These are phyloP conservation scores for Zaprionus ornatus DNA, from an alignment of 1,140 invertebrate species.

Conservation along the genomic window DNA sequence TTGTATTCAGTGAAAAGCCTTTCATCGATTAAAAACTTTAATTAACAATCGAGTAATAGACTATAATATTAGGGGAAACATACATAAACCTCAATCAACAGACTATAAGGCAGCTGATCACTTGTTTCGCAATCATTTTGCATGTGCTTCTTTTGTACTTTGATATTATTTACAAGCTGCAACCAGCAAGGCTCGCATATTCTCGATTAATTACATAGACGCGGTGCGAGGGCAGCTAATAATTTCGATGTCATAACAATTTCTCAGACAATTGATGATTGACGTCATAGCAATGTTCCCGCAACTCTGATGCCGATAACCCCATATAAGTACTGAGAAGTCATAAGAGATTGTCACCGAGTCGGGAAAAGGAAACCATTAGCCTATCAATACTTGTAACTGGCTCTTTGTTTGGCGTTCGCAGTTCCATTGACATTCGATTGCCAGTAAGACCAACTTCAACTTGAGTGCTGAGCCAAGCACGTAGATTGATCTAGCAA, in stretches of 20 bases:
- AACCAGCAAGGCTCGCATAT: constrained; percentile 6
- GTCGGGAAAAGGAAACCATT: constrained; percentile 7
- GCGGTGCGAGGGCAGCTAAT: neutral
- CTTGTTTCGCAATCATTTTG: neutral
- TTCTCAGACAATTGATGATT: constrained; percentile 50
- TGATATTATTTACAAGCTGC: constrained; percentile 19
- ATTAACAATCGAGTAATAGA: neutral
- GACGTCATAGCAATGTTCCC: constrained; percentile 56
- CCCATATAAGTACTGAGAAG: constrained; percentile 15
- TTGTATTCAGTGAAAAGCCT: neutral
- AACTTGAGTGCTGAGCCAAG: constrained; percentile 1
- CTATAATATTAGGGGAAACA: neutral
- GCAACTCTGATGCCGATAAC: constrained; percentile 52
- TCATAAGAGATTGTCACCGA: neutral
- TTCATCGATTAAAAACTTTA: neutral
- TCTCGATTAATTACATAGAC: constrained; percentile 16
- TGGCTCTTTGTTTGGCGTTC: neutral
- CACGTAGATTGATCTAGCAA: constrained; percentile 21
- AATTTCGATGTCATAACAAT: constrained; percentile 58
- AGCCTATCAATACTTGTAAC: constrained; percentile 1
- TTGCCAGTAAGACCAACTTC: constrained; percentile 11
- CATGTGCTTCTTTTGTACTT: constrained; percentile 28
- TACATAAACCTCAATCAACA: neutral
- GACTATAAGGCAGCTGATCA: neutral
- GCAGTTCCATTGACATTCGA: constrained; percentile 23